Evolutionary conservation across 2,888 invertebrate species (phyloP), one percentile per base, ranked within the genome.

Genomic region (Drosophila algonquin): DNA sequence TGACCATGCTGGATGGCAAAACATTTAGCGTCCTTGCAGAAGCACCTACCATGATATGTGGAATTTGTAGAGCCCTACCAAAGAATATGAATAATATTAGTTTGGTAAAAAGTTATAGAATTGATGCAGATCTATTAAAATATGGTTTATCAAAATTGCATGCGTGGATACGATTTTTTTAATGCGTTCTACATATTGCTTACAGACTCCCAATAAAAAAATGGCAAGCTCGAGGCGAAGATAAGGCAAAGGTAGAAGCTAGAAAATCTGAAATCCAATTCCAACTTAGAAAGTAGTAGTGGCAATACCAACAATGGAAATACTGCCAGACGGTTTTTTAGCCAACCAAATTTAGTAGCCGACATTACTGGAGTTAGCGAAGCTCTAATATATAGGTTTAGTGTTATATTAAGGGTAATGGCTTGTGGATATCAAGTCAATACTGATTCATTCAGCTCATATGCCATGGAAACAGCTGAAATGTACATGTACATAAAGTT

Each of bases 101-200:
- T 21, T 21, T 21, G 21, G 21, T 21, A 21, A 21, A 21, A 21
- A 21, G 21, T 21, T 21, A 21, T 21, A 21, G 40, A 4, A 40
- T 51, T 52, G 50, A 67, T 18, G 59, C 27, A 52, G 48, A 60
- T 46, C 40, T 65, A 2, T 58, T 53, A 14, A 27, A 70, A 71
- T 74, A 52, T 60, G 50, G 61, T n/a, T 40, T 70, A 50, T 54
- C 61, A 52, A 65, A 45, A 62, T 67, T 53, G 1, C 53, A 61
- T 16, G 61, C 61, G 7, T 53, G 63, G 57, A 67, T 61, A 40
- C 27, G 61, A 6, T 56, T 24, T 27, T 56, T 63, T 50, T 48
- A 65, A 47, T 67, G 72, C 55, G 47, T 63, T 32, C 16, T 65
- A 16, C 59, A 71, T 58, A 62, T 10, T 64, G 18, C 18, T 18